Base-by-base conservation (phyloP, 2,888 invertebrate species). In the Callyntrura sp. region DNA sequence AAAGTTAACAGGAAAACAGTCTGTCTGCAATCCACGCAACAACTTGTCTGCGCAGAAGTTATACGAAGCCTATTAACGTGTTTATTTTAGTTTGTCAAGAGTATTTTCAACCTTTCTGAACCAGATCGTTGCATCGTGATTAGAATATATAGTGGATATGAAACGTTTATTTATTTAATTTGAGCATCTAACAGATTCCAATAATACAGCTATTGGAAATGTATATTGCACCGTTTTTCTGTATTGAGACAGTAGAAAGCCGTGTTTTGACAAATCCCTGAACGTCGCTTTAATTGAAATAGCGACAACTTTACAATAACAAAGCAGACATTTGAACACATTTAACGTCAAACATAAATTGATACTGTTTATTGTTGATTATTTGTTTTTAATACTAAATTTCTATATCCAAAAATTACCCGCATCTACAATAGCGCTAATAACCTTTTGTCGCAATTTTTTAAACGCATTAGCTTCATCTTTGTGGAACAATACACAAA, bases 201-300 rank as follows among this genome's bases (percentile, higher is more conserved):
- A 51, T 48, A 62, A 25, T 65, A 25, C 0, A 9, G 6, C 17
- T 70, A 70, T 14, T 73, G 73, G 73, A 73, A 73, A 73, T 70
- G 48, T 73, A n/a, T n/a, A 73, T 73, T 73, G 73, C 73, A 73
- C 73, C 73, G 23, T 73, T 73, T 73, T 73, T 35, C 70, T 70
- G 70, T 70, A 8, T 48, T 45, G 73, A 73, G 51, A n/a, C 20
- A 48, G 48, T 73, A 48, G 48, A 73, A 73, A 73, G 51, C 48
- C 45, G 25, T 73, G 4, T 23, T 51, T 73, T 73, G 14, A 17
- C n/a, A 17, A 70, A n/a, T 70, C 6, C 35, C 65, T 68, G 35
- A n/a, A 60, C 23, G 9, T 68, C n/a, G n/a, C n/a, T n/a, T 35
- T 9, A n/a, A 68, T 35, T 28, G 28, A 28, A 1, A 68, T 5